Conservation (phyloP, 2,888 invertebrate species). For the Galeruca laticollis region DNA sequence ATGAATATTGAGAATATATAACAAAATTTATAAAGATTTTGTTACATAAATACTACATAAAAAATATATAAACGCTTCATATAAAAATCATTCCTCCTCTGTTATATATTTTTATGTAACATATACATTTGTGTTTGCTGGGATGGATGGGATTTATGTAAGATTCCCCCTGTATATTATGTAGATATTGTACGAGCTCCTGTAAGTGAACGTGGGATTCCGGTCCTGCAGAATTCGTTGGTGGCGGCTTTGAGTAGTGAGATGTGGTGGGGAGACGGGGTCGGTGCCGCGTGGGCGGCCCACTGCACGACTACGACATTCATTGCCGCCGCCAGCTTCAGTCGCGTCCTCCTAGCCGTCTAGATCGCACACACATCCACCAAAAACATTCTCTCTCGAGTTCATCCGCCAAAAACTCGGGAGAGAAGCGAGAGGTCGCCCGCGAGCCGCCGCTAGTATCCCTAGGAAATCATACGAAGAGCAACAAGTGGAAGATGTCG, state of each 20-base stretch:
- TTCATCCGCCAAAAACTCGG: constrained; percentile 2
- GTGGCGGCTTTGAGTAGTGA: constrained; percentile 28
- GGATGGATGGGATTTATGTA: no score
- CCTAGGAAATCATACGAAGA: constrained; percentile 24
- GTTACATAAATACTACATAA: no score
- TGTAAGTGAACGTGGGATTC: constrained; percentile 8
- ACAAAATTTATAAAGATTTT: no score
- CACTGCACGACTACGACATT: constrained; percentile 59
- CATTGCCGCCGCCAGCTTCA: constrained; percentile 42
- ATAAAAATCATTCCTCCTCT: no score
- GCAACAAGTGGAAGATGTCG: constrained; percentile 45
- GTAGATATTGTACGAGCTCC: background rate
- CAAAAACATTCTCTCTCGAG: background rate
- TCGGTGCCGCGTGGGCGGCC: constrained; percentile 58
- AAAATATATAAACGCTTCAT: no score
- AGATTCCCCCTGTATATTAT: background rate
- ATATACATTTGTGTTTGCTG: no score
- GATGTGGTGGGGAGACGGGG: constrained; percentile 49
- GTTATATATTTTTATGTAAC: no score
- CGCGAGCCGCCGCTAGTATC: constrained; percentile 23
- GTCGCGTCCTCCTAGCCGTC: constrained; percentile 40
- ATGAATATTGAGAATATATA: no score
- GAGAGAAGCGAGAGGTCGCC: constrained; percentile 11
- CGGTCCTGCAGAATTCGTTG: constrained; percentile 30
- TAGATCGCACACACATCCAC: constrained; percentile 24